These are phyloP conservation scores for Odontophorus gujanensis DNA, from an alignment of 2,113 vertebrate species.

Conservation along the genomic window DNA sequence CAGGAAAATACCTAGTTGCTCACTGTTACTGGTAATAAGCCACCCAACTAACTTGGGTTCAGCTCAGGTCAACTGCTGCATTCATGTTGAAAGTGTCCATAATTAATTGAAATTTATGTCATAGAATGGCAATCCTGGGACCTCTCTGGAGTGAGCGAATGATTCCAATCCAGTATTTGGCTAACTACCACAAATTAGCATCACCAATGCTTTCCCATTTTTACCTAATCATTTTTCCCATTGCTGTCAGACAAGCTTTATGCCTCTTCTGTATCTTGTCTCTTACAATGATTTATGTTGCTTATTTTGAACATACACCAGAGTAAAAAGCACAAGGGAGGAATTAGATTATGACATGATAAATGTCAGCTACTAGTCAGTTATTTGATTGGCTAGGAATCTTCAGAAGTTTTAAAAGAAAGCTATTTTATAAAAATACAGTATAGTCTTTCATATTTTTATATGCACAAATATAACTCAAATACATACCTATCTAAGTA, in stretches of 20 bases:
- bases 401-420: neutral
- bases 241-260: neutral
- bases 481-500: neutral
- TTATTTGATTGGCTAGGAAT: neutral
- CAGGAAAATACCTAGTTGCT: conserved; percentile 13
- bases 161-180: neutral
- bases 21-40: neutral
- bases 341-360: neutral
- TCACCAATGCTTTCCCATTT: neutral
- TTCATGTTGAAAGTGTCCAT: neutral
- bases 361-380: neutral
- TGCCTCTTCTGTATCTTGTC: neutral
- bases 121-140: conserved; percentile 10
- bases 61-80: conserved; percentile 37
- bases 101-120: conserved; percentile 51
- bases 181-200: neutral
- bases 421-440: neutral
- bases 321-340: neutral
- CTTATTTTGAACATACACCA: neutral
- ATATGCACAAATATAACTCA: neutral
- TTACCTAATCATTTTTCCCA: neutral
- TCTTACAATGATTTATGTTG: neutral
- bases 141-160: conserved; percentile 9
- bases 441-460: neutral
- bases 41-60: conserved; percentile 2